phyloP scores from a whole-genome alignment of 2,113 vertebrate genomes.

The Atherinomorus stipes region DNA sequence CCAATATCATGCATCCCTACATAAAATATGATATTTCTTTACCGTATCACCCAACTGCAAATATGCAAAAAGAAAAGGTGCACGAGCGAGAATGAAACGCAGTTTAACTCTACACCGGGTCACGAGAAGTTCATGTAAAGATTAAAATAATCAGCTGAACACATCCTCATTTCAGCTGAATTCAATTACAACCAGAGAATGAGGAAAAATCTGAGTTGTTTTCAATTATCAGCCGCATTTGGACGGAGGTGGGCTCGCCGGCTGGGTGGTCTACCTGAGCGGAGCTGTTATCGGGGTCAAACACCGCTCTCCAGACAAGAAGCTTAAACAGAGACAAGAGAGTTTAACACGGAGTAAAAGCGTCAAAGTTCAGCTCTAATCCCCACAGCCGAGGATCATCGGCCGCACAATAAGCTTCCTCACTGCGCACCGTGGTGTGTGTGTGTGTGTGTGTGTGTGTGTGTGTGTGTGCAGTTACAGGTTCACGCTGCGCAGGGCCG shows the following conservation, averaged over 20 bases:
- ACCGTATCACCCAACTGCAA: too few relatives aligned
- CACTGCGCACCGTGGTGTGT: slow-evolving; percentile 12
- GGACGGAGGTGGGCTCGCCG: slow-evolving; percentile 1
- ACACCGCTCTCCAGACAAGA: slow-evolving; percentile 71
- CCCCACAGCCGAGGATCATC: slow-evolving; percentile 60
- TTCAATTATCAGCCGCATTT: not conserved
- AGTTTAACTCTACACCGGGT: too few relatives aligned
- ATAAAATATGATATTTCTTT: too few relatives aligned
- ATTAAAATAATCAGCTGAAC: too few relatives aligned
- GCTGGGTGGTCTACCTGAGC: slow-evolving; percentile 37
- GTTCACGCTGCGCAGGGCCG: too few relatives aligned
- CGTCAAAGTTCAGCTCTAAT: slow-evolving; percentile 78
- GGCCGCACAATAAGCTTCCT: slow-evolving; percentile 39
- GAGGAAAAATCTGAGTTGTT: too few relatives aligned
- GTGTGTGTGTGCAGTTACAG: not conserved
- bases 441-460: not conserved
- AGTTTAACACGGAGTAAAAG: slow-evolving; percentile 72
- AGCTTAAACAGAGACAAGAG: slow-evolving; percentile 78
- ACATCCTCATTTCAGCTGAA: too few relatives aligned
- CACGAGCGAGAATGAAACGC: too few relatives aligned
- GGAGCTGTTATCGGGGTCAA: slow-evolving; percentile 72
- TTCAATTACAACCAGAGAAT: too few relatives aligned
- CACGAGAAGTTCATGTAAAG: too few relatives aligned
- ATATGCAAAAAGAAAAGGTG: too few relatives aligned
- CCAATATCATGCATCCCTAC: too few relatives aligned